These are phyloP conservation scores for Ischnus inquisitorius DNA, from an alignment of 2,888 invertebrate genomes.

Conservation along the genomic window DNA sequence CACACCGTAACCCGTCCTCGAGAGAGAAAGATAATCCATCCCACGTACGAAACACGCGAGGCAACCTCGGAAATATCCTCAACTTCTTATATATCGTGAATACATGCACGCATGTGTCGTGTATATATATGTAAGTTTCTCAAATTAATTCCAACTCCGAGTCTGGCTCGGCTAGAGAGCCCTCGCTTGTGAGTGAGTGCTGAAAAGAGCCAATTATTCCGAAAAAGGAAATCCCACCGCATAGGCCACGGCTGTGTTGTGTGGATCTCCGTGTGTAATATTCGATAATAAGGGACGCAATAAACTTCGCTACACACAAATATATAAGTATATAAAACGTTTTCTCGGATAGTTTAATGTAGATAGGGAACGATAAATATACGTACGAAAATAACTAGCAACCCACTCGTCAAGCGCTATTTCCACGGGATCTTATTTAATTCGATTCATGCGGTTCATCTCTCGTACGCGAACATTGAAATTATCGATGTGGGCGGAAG, in stretches of 20 bases:
- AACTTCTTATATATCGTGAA: constrained; percentile 30
- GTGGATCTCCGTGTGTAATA: constrained; percentile 35
- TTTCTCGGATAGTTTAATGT: constrained; percentile 35
- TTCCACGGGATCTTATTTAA: constrained; percentile 50
- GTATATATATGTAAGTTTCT: constrained; percentile 43
- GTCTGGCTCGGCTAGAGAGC: constrained; percentile 50
- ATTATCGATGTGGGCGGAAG: constrained; percentile 39
- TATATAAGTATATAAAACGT: constrained; percentile 19
- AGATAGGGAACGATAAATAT: constrained; percentile 29
- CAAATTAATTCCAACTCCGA: constrained; percentile 66
- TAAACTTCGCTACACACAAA: constrained; percentile 49
- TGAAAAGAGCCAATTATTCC: constrained; percentile 71
- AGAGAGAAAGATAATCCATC: constrained; percentile 54
- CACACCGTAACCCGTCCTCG: constrained; percentile 43
- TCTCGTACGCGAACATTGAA: constrained; percentile 14
- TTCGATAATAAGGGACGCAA: constrained; percentile 70
- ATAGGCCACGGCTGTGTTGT: constrained; percentile 28
- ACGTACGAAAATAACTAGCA: constrained; percentile 35
- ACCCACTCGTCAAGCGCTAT: constrained; percentile 49
- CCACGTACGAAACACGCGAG: constrained; percentile 59
- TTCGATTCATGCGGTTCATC: constrained; percentile 52
- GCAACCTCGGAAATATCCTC: constrained; percentile 40
- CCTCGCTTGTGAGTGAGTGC: constrained; percentile 52
- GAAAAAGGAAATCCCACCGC: constrained; percentile 62
- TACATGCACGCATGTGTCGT: constrained; percentile 14